Conservation (phyloP, 64 coral and sea anemone species). For the Dendronephthya gigantea region DNA sequence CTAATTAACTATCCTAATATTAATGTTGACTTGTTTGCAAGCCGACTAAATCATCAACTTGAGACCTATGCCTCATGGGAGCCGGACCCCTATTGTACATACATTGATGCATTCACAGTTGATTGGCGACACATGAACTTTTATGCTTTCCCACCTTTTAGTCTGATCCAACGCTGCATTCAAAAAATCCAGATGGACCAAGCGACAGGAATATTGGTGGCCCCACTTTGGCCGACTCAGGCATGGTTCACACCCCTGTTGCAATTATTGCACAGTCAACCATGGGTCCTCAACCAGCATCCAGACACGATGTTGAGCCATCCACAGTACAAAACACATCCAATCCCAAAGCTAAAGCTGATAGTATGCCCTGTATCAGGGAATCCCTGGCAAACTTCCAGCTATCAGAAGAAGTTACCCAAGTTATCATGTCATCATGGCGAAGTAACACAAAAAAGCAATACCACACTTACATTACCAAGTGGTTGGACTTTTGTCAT, state of each 20-base stretch:
- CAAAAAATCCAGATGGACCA: slow-evolving; percentile 28
- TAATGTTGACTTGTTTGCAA: slow-evolving; percentile 18
- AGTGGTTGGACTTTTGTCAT: too few species aligned
- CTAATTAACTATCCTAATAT: background rate
- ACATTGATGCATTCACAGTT: slow-evolving; percentile 3
- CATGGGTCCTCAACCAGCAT: slow-evolving; percentile 25
- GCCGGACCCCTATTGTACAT: background rate
- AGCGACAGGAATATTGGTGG: slow-evolving; percentile 40
- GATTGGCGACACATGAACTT: background rate
- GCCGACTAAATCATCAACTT: slow-evolving; percentile 10
- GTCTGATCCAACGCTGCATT: too few species aligned
- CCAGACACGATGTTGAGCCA: slow-evolving; percentile 21
- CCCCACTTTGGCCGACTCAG: slow-evolving; percentile 42
- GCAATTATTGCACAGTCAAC: slow-evolving; percentile 19
- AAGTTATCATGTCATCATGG: too few species aligned
- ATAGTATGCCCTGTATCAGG: too few species aligned
- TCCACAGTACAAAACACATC: slow-evolving; percentile 42
- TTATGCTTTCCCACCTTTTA: slow-evolving; percentile 14
- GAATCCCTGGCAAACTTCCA: too few species aligned
- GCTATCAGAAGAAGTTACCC: too few species aligned
- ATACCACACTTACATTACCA: too few species aligned
- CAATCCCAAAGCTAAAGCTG: too few species aligned
- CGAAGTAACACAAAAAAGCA: too few species aligned
- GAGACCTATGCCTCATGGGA: slow-evolving; percentile 13
- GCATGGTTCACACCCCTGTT: slow-evolving; percentile 34